Evolutionary conservation across 1,140 invertebrate genomes (phyloP).

Genomic region (Temnothorax longispinosus): DNA sequence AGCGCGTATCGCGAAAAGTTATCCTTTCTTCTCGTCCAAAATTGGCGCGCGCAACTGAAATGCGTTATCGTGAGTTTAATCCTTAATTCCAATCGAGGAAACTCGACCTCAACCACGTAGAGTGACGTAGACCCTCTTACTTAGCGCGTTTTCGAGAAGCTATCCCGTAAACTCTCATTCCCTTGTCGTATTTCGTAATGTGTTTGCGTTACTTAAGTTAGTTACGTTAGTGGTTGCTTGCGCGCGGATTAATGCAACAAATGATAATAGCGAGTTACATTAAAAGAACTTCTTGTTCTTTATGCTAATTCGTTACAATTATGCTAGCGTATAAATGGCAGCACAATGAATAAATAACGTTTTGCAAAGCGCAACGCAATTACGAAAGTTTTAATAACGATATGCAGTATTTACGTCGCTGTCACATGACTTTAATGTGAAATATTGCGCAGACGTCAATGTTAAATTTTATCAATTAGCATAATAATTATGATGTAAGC

Average conservation of each 20-base stretch:
- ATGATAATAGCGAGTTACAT: slow-evolving; percentile 1
- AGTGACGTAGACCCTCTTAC: not conserved
- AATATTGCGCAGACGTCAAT: not conserved
- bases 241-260: slow-evolving; percentile 20
- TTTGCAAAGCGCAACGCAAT: slow-evolving; percentile 12
- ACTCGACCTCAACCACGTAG: not conserved
- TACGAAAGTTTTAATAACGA: slow-evolving; percentile 10
- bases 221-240: not conserved
- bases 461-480: not conserved
- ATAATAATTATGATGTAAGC: slow-evolving; percentile 9
- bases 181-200: not conserved
- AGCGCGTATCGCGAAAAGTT: slow-evolving; percentile 62
- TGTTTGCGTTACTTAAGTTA: slow-evolving; percentile 22
- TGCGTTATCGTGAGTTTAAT: slow-evolving; percentile 52
- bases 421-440: not conserved
- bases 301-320: slow-evolving; percentile 30
- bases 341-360: slow-evolving; percentile 10
- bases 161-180: slow-evolving; percentile 37
- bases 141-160: not conserved
- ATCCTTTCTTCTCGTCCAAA: slow-evolving; percentile 19
- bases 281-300: slow-evolving; percentile 28
- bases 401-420: not conserved
- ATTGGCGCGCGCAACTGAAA: slow-evolving; percentile 8
- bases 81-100: slow-evolving; percentile 52
- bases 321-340: not conserved